phyloP scores from a whole-genome alignment of 2,888 invertebrate species.

The Ellobium chinense region DNA sequence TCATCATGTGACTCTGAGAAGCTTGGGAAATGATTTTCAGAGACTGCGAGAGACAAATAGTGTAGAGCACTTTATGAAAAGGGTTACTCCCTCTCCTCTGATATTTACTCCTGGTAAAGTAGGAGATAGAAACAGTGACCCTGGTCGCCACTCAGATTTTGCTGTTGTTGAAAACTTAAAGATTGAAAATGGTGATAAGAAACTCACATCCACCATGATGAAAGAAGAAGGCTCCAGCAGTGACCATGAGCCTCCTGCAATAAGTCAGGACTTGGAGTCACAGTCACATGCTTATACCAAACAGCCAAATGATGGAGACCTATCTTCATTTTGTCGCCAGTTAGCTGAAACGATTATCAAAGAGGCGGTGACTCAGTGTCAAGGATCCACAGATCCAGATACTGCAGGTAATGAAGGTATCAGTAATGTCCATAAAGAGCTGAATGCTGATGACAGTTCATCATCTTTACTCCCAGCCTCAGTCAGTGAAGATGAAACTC shows the following conservation, averaged over 20 bases:
- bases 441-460: too few relatives aligned
- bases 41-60: background rate
- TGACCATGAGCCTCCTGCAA: too few relatives aligned
- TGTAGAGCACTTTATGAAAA: conserved; percentile 3
- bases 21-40: background rate
- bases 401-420: too few relatives aligned
- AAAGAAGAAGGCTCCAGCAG: too few relatives aligned
- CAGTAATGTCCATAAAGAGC: too few relatives aligned
- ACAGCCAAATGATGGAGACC: too few relatives aligned
- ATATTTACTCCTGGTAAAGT: background rate
- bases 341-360: conserved; percentile 5
- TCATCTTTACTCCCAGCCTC: too few relatives aligned
- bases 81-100: conserved; percentile 3
- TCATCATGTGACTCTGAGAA: conserved; percentile 4
- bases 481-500: too few relatives aligned
- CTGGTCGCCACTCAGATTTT: background rate
- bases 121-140: background rate
- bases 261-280: too few relatives aligned
- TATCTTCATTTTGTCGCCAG: conserved; percentile 20
- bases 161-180: background rate
- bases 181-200: too few relatives aligned
- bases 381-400: background rate
- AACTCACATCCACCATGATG: too few relatives aligned
- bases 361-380: conserved; percentile 4
- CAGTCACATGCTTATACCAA: too few relatives aligned